phyloP scores from a whole-genome alignment of 2,113 vertebrate genomes.

The Nanger granti region DNA sequence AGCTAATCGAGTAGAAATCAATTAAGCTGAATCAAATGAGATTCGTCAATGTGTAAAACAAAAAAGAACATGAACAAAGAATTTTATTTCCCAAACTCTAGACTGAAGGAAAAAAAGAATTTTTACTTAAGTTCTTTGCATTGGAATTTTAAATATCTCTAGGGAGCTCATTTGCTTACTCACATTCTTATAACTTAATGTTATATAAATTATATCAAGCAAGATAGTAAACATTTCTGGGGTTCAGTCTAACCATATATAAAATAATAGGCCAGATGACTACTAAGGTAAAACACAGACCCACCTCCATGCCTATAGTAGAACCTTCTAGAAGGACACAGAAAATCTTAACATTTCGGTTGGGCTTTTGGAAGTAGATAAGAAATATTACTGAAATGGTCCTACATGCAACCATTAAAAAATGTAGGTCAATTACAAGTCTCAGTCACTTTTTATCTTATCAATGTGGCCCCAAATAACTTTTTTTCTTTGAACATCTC shows the following conservation, averaged over 20 bases:
- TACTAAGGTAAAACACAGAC: background rate
- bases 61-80: background rate
- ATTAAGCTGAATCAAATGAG: background rate
- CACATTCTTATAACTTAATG: background rate
- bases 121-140: background rate
- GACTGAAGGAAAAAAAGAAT: background rate
- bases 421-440: background rate
- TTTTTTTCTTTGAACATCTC: background rate
- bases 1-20: constrained; percentile 4
- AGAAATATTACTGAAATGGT: background rate
- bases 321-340: background rate
- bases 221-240: background rate
- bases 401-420: background rate
- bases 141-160: constrained; percentile 1
- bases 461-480: background rate
- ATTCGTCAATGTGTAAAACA: constrained; percentile 11
- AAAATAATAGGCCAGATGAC: background rate
- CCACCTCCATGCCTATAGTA: background rate
- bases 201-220: background rate
- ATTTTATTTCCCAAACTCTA: constrained; percentile 7
- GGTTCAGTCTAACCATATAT: background rate
- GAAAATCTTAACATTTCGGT: background rate
- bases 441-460: background rate
- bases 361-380: background rate
- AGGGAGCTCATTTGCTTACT: background rate